Evolutionary conservation across 2,797 vertebrate species (phyloP).

Genomic region (Menidia menidia): DNA sequence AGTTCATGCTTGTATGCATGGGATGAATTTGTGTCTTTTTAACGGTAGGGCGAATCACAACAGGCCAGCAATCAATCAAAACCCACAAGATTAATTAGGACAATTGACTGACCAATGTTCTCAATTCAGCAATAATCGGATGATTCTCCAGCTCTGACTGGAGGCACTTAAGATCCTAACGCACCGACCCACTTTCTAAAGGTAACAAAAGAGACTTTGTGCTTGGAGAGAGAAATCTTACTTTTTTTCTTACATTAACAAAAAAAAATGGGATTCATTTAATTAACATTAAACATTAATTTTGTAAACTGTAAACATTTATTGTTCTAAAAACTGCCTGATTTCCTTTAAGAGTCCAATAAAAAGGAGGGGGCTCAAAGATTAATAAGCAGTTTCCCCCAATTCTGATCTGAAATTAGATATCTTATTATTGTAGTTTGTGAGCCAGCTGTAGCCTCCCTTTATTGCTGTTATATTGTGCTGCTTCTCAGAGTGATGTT

Average conservation of each 20-base stretch:
- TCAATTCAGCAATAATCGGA: slow-evolving; percentile 73
- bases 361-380: slow-evolving; percentile 31
- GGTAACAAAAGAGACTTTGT: slow-evolving; percentile 51
- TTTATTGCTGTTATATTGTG: slow-evolving; percentile 47
- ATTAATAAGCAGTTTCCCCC: slow-evolving; percentile 47
- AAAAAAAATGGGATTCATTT: too few species aligned
- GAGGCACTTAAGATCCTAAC: slow-evolving; percentile 10
- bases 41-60: slow-evolving; percentile 52
- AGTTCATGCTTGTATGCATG: background rate
- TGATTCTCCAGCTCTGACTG: slow-evolving; percentile 28
- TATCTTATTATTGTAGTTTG: slow-evolving; percentile 44
- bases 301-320: too few species aligned
- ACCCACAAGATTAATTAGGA: slow-evolving; percentile 35
- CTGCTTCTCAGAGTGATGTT: slow-evolving; percentile 17
- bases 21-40: slow-evolving; percentile 20
- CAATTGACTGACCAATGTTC: slow-evolving; percentile 59
- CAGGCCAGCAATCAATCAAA: slow-evolving; percentile 62
- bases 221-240: slow-evolving; percentile 35
- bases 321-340: slow-evolving; percentile 29
- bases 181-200: slow-evolving; percentile 21
- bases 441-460: slow-evolving; percentile 53
- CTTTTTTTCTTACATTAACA: too few species aligned
- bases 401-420: slow-evolving; percentile 42
- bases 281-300: too few species aligned
- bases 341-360: slow-evolving; percentile 41